phyloP scores from a whole-genome alignment of 2,888 invertebrate genomes.

The Hypomecis atomaria region DNA sequence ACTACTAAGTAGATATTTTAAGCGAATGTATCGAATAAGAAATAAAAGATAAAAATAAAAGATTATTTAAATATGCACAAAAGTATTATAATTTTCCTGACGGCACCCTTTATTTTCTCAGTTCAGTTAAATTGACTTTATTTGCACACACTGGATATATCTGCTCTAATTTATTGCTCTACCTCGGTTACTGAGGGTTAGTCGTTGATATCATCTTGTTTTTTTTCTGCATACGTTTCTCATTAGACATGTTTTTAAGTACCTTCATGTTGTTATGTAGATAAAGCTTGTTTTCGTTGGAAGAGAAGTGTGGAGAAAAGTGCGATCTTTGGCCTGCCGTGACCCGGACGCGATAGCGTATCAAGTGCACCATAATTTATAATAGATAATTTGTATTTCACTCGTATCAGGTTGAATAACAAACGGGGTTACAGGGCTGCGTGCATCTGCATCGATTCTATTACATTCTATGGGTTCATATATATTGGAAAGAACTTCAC shows the following conservation, averaged over 20 bases:
- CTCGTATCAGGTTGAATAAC: conserved; percentile 41
- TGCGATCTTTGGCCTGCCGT: conserved; percentile 50
- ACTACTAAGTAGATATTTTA: conserved; percentile 81
- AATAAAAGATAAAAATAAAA: too few relatives aligned
- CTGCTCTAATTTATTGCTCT: too few relatives aligned
- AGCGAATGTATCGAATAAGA: conserved; percentile 46
- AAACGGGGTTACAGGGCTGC: conserved; percentile 35
- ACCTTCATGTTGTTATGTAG: not conserved
- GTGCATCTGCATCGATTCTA: not conserved
- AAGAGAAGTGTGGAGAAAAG: conserved; percentile 53
- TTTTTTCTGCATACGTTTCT: too few relatives aligned
- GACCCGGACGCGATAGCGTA: conserved; percentile 61
- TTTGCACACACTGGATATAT: too few relatives aligned
- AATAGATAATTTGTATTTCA: conserved; percentile 39
- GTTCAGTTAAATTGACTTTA: not conserved
- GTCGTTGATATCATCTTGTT: too few relatives aligned
- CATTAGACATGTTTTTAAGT: not conserved
- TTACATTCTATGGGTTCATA: too few relatives aligned
- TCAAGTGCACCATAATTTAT: conserved; percentile 59
- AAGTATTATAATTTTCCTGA: conserved; percentile 3
- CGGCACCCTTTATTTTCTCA: not conserved
- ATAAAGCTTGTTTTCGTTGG: conserved; percentile 19
- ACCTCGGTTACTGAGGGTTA: too few relatives aligned
- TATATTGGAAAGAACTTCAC: too few relatives aligned
- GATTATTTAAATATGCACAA: conserved; percentile 23